Percentiles rank a stretch among this genome's conserved stretches.
Conservation (phyloP, 2,797 vertebrate species). For the Xenops minutus region DNA sequence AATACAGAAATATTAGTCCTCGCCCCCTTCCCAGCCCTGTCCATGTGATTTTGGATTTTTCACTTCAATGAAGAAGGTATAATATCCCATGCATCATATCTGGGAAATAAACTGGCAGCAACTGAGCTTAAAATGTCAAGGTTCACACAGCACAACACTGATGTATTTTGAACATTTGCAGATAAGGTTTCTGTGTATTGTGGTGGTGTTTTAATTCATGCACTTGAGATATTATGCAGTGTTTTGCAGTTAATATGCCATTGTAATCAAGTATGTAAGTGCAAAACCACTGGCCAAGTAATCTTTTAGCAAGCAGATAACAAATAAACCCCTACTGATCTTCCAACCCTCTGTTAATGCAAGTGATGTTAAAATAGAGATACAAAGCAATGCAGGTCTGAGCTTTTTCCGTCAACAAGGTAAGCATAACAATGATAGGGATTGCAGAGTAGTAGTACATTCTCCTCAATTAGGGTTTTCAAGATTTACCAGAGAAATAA, state of each 20-base stretch:
- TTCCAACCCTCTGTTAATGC: neutral
- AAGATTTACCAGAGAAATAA: neutral
- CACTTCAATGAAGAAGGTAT: neutral
- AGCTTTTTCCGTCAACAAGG: neutral
- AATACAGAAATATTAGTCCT: neutral
- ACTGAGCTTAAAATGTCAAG: neutral
- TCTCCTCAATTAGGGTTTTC: neutral
- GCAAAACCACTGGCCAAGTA: neutral
- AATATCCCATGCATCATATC: neutral
- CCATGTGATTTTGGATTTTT: neutral
- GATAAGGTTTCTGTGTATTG: neutral
- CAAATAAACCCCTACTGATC: neutral
- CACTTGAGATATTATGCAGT: too few relatives aligned
- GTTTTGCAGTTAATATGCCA: too few relatives aligned
- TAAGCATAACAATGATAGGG: neutral
- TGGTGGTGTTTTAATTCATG: neutral
- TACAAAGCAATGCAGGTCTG: neutral
- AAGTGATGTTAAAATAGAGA: neutral
- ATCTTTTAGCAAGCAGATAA: neutral
- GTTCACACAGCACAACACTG: neutral
- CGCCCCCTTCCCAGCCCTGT: neutral
- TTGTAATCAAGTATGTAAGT: too few relatives aligned
- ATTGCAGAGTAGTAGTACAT: neutral
- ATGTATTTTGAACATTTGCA: neutral
- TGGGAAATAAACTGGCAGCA: neutral